Base-by-base conservation (phyloP, 2,113 vertebrate species). In the Xiphophorus hellerii region DNA sequence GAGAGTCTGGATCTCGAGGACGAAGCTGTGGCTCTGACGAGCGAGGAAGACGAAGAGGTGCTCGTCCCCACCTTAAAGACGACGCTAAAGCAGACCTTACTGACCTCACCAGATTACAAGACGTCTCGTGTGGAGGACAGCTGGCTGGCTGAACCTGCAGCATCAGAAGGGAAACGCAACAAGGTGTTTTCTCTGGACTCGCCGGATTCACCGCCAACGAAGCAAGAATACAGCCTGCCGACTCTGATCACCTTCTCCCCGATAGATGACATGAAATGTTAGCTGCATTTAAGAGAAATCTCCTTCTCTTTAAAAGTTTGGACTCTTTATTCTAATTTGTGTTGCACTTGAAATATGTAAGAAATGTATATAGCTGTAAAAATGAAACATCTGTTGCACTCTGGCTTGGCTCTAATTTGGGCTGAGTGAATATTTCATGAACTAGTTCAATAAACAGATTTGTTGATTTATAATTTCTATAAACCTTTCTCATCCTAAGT, bases 211-310 rank as follows among this genome's bases (percentile, higher is more conserved):
- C 70, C 90, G 17, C 68, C 76, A 8, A 72, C 62, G n/a, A 84
- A 71, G 30, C 90, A 82, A 29, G 89, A 87, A 4, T 88, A 89
- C 64, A 76, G 68, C 71, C 88, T 94, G 54, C 93, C 93, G 0
- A 79, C 80, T 66, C 92, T 95, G 6, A 78, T 94, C 42, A 86
- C 93, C 0, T 91, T 95, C 84, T 95, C 94, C 20, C 93, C 92
- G 0, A 74, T 94, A 22, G 93, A 94, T 75, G 90, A 94, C 48
- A 78, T 90, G 82, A 88, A 90, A 58, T 83, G 71, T 76, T 83
- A 68, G 66, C 28, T 10, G 4, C 37, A 39, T 6, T 64, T 14
- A 0, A 0, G 7, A 3, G 66, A 42, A 31, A 28, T 17, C 28
- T 78, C 33, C 37, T 62, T 15, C 0, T 5, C 6, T 27, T 76